Conservation (phyloP, 1,140 invertebrate genomes). For the Drosophila parvula region DNA sequence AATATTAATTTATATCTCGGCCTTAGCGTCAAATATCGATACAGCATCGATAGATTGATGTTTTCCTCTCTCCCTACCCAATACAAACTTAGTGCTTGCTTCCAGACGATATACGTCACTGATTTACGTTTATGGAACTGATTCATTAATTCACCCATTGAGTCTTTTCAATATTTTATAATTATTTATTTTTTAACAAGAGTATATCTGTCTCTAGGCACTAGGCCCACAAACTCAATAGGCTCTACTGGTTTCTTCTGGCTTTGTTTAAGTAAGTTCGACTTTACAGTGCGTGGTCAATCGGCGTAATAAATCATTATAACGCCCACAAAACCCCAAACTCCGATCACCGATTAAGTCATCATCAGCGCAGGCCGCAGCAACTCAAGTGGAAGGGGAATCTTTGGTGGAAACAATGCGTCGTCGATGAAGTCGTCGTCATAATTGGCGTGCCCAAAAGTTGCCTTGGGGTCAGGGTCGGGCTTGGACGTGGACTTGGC, state of each 20-base stretch:
- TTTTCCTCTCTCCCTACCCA: too few relatives aligned
- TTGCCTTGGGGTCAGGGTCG: conserved; percentile 61
- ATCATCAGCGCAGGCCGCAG: conserved; percentile 49
- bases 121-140: neutral
- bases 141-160: neutral
- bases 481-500: conserved; percentile 13
- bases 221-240: neutral
- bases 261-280: conserved; percentile 31
- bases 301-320: conserved; percentile 71
- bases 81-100: too few relatives aligned
- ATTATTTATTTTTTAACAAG: neutral
- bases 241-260: conserved; percentile 18
- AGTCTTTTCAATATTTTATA: neutral
- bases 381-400: conserved; percentile 8
- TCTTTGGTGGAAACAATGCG: conserved; percentile 60
- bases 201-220: neutral
- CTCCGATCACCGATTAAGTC: conserved; percentile 71
- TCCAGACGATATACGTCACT: neutral
- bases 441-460: conserved; percentile 50
- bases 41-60: too few relatives aligned
- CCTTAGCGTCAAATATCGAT: too few relatives aligned
- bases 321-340: conserved; percentile 63
- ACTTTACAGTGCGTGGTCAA: conserved; percentile 70
- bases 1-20: too few relatives aligned
- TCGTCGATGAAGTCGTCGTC: conserved; percentile 44